These are phyloP conservation scores for Achroia grisella DNA, from an alignment of 1,140 invertebrate genomes.

Conservation along the genomic window DNA sequence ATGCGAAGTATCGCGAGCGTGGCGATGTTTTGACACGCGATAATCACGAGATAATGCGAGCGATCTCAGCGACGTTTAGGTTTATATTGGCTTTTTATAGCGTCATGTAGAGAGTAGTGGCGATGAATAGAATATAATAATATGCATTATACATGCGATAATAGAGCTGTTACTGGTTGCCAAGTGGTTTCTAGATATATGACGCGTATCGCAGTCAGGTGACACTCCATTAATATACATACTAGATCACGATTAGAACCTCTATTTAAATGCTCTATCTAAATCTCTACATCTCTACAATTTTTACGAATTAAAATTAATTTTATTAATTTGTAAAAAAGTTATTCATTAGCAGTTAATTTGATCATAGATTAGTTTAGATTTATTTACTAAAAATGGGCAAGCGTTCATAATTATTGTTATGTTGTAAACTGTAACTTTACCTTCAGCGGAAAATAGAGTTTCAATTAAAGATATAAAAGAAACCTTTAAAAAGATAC, in stretches of 20 bases:
- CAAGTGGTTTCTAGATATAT: conserved; percentile 28
- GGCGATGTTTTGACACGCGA: conserved; percentile 75
- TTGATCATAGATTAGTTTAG: too few species aligned
- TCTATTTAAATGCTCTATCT: too few species aligned
- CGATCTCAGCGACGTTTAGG: conserved; percentile 67
- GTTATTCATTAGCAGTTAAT: too few species aligned
- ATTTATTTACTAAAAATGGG: too few species aligned
- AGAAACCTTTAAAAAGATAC: too few species aligned
- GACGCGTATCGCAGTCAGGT: conserved; percentile 43
- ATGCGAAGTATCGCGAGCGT: conserved; percentile 71
- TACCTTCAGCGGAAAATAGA: too few species aligned
- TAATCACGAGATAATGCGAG: conserved; percentile 73
- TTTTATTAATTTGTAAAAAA: too few species aligned
- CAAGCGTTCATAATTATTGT: too few species aligned
- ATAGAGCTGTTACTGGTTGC: not conserved
- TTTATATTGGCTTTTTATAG: conserved; percentile 70
- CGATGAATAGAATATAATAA: conserved; percentile 27
- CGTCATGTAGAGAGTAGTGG: conserved; percentile 41
- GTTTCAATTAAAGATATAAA: too few species aligned
- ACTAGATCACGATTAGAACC: not conserved
- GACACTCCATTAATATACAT: conserved; percentile 19
- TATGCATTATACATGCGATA: not conserved
- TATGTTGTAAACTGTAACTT: too few species aligned
- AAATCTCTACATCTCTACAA: too few species aligned
- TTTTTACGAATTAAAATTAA: too few species aligned